Evolutionary conservation across 2,113 vertebrate genomes (phyloP).

Genomic region (Lichenostomus cassidix): DNA sequence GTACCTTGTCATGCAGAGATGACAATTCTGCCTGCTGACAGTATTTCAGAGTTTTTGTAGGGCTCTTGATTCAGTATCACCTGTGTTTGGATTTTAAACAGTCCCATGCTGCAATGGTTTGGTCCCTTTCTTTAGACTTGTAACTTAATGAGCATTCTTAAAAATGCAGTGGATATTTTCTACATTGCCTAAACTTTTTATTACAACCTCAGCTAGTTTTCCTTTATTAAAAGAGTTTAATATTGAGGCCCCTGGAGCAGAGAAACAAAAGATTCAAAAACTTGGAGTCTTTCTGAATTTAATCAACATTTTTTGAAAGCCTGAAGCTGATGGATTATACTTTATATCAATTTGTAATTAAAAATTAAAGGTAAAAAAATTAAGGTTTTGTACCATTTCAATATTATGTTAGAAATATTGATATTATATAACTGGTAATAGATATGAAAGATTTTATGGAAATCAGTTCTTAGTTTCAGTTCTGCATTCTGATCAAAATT

Average conservation of each 20-base stretch:
- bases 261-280: not conserved
- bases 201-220: not conserved
- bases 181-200: not conserved
- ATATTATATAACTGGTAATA: not conserved
- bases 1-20: not conserved
- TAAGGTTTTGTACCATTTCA: not conserved
- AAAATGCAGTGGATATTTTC: not conserved
- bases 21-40: not conserved
- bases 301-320: not conserved
- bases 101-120: not conserved
- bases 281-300: not conserved
- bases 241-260: not conserved
- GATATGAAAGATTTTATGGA: not conserved
- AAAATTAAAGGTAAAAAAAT: not conserved
- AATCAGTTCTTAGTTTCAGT: not conserved
- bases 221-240: not conserved
- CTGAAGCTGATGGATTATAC: not conserved
- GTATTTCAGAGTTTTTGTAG: not conserved
- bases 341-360: not conserved
- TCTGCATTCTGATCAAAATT: not conserved
- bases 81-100: not conserved
- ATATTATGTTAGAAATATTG: not conserved
- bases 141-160: not conserved
- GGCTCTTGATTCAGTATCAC: not conserved
- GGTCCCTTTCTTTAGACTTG: not conserved